Percentiles rank a stretch among this genome's conserved stretches.
Evolutionary conservation across 2,888 invertebrate genomes (phyloP).

Genomic region (Galeopsomyia nigrocyanea): DNA sequence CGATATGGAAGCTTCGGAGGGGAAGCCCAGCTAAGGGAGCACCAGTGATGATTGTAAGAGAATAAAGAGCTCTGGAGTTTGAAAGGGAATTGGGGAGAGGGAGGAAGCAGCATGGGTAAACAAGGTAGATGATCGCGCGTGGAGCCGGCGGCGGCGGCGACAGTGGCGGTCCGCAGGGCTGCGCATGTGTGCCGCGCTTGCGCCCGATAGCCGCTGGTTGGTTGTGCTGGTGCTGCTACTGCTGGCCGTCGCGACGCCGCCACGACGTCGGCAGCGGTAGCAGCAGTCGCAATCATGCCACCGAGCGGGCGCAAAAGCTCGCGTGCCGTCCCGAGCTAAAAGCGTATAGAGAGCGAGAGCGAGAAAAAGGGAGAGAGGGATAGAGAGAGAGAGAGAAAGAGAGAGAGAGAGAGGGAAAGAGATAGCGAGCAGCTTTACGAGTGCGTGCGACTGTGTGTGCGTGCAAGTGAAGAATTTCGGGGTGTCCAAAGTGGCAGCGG

Average conservation of each 20-base stretch:
- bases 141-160: constrained; percentile 46
- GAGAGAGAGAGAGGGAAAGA: constrained; percentile 13
- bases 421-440: no score
- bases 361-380: neutral
- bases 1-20: no score
- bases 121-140: constrained; percentile 17
- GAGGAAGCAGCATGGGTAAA: neutral
- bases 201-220: neutral
- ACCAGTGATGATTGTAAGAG: no score
- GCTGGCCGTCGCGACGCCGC: constrained; percentile 61
- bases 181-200: constrained; percentile 57
- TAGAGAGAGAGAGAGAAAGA: constrained; percentile 10
- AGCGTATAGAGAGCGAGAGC: constrained; percentile 17
- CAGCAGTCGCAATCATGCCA: constrained; percentile 67
- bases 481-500: no score
- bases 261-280: constrained; percentile 54
- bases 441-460: no score
- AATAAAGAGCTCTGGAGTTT: no score
- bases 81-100: neutral
- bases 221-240: constrained; percentile 43
- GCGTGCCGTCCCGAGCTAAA: constrained; percentile 48
- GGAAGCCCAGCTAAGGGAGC: no score
- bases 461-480: no score
- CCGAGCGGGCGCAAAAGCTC: constrained; percentile 64
- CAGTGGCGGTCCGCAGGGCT: constrained; percentile 49